Evolutionary conservation across 2,888 invertebrate genomes (phyloP).

Genomic region (Seira ritae): DNA sequence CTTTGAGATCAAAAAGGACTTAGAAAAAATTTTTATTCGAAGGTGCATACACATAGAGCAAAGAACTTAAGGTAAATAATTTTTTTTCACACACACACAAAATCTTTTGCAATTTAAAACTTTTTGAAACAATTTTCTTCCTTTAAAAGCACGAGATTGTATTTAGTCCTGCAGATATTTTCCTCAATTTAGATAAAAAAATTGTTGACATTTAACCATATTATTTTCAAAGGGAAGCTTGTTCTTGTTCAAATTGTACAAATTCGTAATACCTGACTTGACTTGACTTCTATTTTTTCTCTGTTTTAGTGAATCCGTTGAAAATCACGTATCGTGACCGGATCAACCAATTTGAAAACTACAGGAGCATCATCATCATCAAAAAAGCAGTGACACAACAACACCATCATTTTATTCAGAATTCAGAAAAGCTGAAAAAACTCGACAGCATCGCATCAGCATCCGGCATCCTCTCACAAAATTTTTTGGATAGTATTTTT

Average conservation of each 20-base stretch:
- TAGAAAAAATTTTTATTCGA: background rate
- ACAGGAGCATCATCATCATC: constrained; percentile 24
- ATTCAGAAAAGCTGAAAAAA: no score
- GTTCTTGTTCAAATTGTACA: no score
- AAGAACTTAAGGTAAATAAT: no score
- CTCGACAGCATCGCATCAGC: no score
- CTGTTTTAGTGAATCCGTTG: background rate
- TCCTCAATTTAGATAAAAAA: constrained; percentile 20
- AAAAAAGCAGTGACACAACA: background rate
- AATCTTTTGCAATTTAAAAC: constrained; percentile 4
- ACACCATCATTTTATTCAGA: no score
- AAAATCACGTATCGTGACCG: constrained; percentile 44
- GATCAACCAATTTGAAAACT: constrained; percentile 55
- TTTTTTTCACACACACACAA: no score
- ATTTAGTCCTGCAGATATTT: no score
- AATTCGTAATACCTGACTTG: background rate
- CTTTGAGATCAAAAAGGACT: no score
- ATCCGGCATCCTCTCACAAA: no score
- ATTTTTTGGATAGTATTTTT: no score
- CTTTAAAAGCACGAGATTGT: constrained; percentile 6
- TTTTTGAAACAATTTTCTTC: constrained; percentile 29
- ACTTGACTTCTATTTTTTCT: background rate
- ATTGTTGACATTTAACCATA: constrained; percentile 4
- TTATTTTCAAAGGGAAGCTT: no score
- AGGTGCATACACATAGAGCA: no score